Evolutionary conservation across 2,797 vertebrate genomes (phyloP).

Genomic region (Novumbra hubbsi): DNA sequence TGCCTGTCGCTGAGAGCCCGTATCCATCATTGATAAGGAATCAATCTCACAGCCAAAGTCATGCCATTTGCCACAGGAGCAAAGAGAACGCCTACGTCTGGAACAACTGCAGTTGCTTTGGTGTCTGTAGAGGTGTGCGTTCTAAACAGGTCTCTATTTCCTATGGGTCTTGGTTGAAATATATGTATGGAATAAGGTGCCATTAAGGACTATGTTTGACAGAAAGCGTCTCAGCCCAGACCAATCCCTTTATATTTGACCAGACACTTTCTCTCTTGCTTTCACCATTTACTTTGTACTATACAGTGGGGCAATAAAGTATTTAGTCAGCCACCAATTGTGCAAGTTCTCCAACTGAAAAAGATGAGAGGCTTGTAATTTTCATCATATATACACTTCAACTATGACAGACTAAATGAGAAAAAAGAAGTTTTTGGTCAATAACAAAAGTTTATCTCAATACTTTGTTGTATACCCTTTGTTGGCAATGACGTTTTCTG

Average conservation of each 20-base stretch:
- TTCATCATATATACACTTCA: too few species aligned
- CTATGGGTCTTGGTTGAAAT: neutral
- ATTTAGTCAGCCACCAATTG: too few species aligned
- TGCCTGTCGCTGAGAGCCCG: slow-evolving; percentile 17
- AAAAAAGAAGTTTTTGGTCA: too few species aligned
- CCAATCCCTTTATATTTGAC: slow-evolving; percentile 12
- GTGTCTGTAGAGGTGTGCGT: neutral
- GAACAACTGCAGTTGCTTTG: slow-evolving; percentile 39
- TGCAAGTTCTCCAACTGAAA: too few species aligned
- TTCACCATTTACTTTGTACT: slow-evolving; percentile 27
- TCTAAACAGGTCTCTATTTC: neutral
- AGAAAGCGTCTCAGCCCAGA: neutral
- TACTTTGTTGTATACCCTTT: too few species aligned
- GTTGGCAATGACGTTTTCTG: too few species aligned
- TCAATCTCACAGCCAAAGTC: slow-evolving; percentile 47
- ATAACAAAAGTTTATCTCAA: too few species aligned
- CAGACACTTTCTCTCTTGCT: neutral
- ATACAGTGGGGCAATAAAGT: slow-evolving; percentile 18
- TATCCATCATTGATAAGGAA: slow-evolving; percentile 33
- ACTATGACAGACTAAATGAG: too few species aligned
- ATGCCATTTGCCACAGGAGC: slow-evolving; percentile 1
- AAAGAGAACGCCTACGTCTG: neutral
- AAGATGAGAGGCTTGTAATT: too few species aligned
- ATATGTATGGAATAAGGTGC: neutral
- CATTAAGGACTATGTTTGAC: neutral